Evolutionary conservation across 2,113 vertebrate genomes (phyloP), one percentile per base, ranked within the genome.

Genomic region (Anseranas semipalmata): DNA sequence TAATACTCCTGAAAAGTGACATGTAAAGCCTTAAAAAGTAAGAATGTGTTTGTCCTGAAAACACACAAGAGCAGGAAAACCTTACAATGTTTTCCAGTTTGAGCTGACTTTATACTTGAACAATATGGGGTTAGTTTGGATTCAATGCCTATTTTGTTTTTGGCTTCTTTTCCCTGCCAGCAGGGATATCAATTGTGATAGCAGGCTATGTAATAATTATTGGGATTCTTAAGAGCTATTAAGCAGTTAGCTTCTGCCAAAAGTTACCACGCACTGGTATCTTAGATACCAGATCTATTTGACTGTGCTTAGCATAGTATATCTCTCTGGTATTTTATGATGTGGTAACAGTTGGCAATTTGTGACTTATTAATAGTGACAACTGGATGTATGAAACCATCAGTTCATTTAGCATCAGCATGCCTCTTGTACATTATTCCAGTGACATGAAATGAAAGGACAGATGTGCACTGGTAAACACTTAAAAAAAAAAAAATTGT

Each of bases 161-260:
- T 95, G 73, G 55, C 55, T 76, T 89, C 35, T 77, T 93, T 90
- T 66, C 56, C 50, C 12, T 81, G 20, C 43, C 71, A 70, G 32
- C 48, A 76, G 59, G 45, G 28, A 85, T 79, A 84, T 30, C 52
- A 66, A 50, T 86, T 92, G 37, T 86, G 45, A 81, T 87, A 91
- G 43, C 21, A 86, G 28, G 27, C 60, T 86, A 78, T 60, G 75
- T 81, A 96, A 82, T 63, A 87, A 94, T 92, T 90, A 95, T 21
- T 67, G 68, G 12, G 32, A 79, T 88, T 95, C 89, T 88, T 89
- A 75, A 96, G 33, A 75, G 53, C 60, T 92, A 84, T 93, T 80
- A 90, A 89, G 91, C 58, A 53, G 33, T 41, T 46, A 59, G 24
- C 32, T 33, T 37, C 77, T 96, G 82, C 74, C 67, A 89, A 83